Percentiles rank a stretch among this genome's conserved stretches.
phyloP scores from a whole-genome alignment of 30 jellyfish, hydroid and myxozoan species.

The Clytia hemisphaerica region DNA sequence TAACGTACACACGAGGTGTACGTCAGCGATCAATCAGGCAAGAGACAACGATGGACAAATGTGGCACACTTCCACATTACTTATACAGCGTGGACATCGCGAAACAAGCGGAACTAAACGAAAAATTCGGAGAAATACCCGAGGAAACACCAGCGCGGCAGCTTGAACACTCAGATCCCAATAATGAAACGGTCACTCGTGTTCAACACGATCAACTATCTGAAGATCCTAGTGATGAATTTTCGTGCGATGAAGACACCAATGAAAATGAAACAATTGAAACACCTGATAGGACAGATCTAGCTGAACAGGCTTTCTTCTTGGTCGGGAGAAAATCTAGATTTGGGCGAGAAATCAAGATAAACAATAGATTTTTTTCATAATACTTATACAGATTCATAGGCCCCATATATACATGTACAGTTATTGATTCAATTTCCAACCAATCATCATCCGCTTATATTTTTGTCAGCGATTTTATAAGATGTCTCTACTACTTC shows the following conservation, averaged over 20 bases:
- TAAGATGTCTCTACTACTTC: no score
- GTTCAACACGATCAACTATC: no score
- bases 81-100: background rate
- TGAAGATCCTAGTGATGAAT: slow-evolving; percentile 4
- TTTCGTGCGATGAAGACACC: slow-evolving; percentile 8
- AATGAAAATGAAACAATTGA: background rate
- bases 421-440: no score
- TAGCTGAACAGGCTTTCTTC: slow-evolving; percentile 10
- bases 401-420: no score
- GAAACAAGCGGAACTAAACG: no score
- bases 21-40: slow-evolving; percentile 24
- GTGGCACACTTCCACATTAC: slow-evolving; percentile 10
- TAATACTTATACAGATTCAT: no score
- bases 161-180: no score
- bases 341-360: slow-evolving; percentile 11
- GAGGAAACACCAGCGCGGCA: no score
- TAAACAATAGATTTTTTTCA: slow-evolving; percentile 10
- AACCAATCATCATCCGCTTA: no score
- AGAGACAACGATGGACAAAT: slow-evolving; percentile 23
- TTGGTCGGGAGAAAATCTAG: slow-evolving; percentile 9
- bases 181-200: no score
- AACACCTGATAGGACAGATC: background rate
- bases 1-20: slow-evolving; percentile 3
- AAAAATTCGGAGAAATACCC: slow-evolving; percentile 1
- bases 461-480: no score